Conservation (phyloP, 2,888 invertebrate species). For the Drosophila nigricruria region DNA sequence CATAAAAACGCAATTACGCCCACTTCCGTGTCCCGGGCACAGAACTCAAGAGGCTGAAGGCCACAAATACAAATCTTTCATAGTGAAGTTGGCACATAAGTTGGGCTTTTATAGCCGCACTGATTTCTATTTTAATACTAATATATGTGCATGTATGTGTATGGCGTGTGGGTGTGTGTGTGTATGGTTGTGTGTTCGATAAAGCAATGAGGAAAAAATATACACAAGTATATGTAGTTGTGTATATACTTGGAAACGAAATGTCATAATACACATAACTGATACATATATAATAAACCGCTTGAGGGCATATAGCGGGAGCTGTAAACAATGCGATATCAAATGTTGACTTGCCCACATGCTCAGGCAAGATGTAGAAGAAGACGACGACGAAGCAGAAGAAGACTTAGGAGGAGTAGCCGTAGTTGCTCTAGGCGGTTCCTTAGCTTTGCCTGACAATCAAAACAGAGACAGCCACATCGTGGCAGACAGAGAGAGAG, state of each 20-base stretch:
- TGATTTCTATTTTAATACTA: slow-evolving; percentile 60
- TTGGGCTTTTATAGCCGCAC: slow-evolving; percentile 59
- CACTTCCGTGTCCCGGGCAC: slow-evolving; percentile 54
- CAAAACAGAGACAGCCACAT: slow-evolving; percentile 38
- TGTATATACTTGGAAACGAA: slow-evolving; percentile 52
- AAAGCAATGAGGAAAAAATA: slow-evolving; percentile 49
- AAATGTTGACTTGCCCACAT: slow-evolving; percentile 72
- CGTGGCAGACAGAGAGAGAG: not conserved
- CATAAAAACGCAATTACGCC: slow-evolving; percentile 81
- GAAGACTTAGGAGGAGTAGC: slow-evolving; percentile 2
- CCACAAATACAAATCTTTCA: slow-evolving; percentile 35
- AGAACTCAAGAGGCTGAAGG: slow-evolving; percentile 27
- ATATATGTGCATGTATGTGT: slow-evolving; percentile 23
- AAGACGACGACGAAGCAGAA: not conserved
- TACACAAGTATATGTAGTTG: slow-evolving; percentile 24
- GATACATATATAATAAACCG: slow-evolving; percentile 79
- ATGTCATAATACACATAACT: slow-evolving; percentile 77
- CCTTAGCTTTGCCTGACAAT: slow-evolving; percentile 40
- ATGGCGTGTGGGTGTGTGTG: not conserved
- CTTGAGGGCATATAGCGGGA: slow-evolving; percentile 48
- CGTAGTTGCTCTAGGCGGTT: slow-evolving; percentile 24
- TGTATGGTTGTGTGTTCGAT: slow-evolving; percentile 40
- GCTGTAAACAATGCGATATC: slow-evolving; percentile 64
- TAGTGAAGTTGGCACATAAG: slow-evolving; percentile 49
- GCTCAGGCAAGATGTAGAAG: slow-evolving; percentile 20